Percentiles rank a stretch among this genome's conserved stretches.
Conservation (phyloP, 2,797 vertebrate species). For the Spondyliosoma cantharus region DNA sequence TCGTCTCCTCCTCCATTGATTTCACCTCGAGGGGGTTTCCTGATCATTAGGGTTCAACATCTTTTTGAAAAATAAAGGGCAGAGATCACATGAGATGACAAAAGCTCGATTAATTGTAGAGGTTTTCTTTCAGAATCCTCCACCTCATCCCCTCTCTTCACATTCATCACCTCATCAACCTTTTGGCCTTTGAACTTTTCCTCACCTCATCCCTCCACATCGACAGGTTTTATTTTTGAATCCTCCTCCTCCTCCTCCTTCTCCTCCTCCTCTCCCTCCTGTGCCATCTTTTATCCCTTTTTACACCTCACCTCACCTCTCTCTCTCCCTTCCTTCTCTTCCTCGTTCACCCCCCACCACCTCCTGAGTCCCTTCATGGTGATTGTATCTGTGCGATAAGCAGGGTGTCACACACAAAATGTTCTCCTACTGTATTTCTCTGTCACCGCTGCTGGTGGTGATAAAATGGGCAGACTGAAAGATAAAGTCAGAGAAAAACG, state of each 20-base stretch:
- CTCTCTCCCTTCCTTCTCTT: background rate
- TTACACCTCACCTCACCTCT: slow-evolving; percentile 7
- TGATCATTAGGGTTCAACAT: slow-evolving; percentile 21
- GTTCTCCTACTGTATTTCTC: slow-evolving; percentile 62
- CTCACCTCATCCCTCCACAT: background rate
- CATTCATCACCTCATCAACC: background rate
- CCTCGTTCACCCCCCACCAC: slow-evolving; percentile 13
- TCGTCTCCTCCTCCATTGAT: slow-evolving; percentile 25
- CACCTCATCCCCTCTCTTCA: background rate
- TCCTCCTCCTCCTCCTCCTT: background rate
- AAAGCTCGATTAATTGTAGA: background rate
- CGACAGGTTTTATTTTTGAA: background rate
- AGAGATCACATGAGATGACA: slow-evolving; percentile 8
- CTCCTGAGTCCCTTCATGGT: slow-evolving; percentile 40
- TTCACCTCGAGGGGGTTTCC: slow-evolving; percentile 30
- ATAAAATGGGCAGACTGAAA: slow-evolving; percentile 51
- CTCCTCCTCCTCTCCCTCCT: background rate
- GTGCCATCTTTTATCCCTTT: slow-evolving; percentile 3
- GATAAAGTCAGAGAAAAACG: slow-evolving; percentile 59
- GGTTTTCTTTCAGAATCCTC: background rate
- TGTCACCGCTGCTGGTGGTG: slow-evolving; percentile 50
- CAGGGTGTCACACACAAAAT: slow-evolving; percentile 70
- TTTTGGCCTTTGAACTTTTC: background rate
- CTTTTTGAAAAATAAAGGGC: background rate
- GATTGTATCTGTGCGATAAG: slow-evolving; percentile 69